phyloP scores from a whole-genome alignment of 2,888 invertebrate species.

The Apodemia hepburni region DNA sequence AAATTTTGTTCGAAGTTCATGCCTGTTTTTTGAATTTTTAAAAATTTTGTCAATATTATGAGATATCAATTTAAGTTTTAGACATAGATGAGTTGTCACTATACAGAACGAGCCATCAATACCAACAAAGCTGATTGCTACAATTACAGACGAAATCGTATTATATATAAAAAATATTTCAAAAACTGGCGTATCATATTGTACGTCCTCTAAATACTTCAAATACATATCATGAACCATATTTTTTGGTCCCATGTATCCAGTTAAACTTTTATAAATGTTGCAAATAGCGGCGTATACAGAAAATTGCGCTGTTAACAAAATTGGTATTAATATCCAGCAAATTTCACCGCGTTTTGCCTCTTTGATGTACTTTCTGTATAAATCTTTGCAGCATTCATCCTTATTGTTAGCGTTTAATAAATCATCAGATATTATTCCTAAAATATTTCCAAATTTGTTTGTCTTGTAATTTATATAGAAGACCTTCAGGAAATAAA shows the following conservation, averaged over 20 bases:
- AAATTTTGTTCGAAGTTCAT: slow-evolving; percentile 40
- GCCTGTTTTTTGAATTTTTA: slow-evolving; percentile 35
- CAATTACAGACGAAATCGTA: slow-evolving; percentile 41
- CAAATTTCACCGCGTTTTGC: slow-evolving; percentile 44
- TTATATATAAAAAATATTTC: slow-evolving; percentile 53
- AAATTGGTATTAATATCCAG: slow-evolving; percentile 49
- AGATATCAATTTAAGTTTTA: slow-evolving; percentile 52
- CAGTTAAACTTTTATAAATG: slow-evolving; percentile 45
- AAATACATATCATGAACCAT: slow-evolving; percentile 62
- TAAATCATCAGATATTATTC: slow-evolving; percentile 49
- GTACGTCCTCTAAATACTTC: slow-evolving; percentile 48
- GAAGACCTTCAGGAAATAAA: slow-evolving; percentile 55
- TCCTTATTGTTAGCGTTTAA: slow-evolving; percentile 47
- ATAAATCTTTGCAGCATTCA: slow-evolving; percentile 47
- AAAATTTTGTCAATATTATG: slow-evolving; percentile 47
- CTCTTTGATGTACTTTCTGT: slow-evolving; percentile 43
- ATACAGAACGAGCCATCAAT: slow-evolving; percentile 62
- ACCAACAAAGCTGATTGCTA: slow-evolving; percentile 49
- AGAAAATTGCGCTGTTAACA: slow-evolving; percentile 49
- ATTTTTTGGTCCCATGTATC: slow-evolving; percentile 42
- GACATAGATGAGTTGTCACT: slow-evolving; percentile 49
- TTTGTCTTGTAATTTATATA: slow-evolving; percentile 46
- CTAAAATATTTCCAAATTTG: slow-evolving; percentile 42
- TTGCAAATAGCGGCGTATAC: slow-evolving; percentile 46
- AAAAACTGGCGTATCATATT: slow-evolving; percentile 54